Evolutionary conservation across 30 jellyfish, hydroid and myxozoan genomes (phyloP).

Genomic region (Sanderia malayensis): DNA sequence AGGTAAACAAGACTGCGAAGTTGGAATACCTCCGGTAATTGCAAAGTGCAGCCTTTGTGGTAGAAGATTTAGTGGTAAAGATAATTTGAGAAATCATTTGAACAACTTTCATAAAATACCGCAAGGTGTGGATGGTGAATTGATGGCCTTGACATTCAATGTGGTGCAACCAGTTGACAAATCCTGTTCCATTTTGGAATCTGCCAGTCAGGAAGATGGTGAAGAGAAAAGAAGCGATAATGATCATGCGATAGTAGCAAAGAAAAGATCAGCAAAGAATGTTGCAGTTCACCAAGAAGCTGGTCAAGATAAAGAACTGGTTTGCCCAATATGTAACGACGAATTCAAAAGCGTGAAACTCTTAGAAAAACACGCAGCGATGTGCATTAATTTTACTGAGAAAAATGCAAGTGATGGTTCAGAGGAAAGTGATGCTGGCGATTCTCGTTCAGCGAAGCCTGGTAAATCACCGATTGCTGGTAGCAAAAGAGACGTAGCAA

Average conservation of each 20-base stretch:
- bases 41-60: constrained; percentile 1
- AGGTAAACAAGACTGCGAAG: background rate
- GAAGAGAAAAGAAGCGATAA: background rate
- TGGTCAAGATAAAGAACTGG: background rate
- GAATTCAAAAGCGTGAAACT: background rate
- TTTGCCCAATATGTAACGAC: background rate
- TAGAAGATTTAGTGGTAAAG: background rate
- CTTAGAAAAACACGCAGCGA: background rate
- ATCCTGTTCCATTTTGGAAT: background rate
- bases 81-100: background rate
- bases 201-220: background rate
- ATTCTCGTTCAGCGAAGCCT: background rate
- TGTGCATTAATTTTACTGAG: background rate
- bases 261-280: background rate
- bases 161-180: no score
- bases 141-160: background rate
- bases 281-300: background rate
- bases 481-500: background rate
- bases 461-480: background rate
- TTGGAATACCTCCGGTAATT: background rate
- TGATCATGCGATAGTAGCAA: background rate
- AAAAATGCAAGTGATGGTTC: background rate
- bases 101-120: background rate
- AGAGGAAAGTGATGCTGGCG: background rate
- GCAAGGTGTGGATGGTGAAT: background rate